Evolutionary conservation across 2,888 invertebrate species (phyloP).

Genomic region (Synanthedon tipuliformis): DNA sequence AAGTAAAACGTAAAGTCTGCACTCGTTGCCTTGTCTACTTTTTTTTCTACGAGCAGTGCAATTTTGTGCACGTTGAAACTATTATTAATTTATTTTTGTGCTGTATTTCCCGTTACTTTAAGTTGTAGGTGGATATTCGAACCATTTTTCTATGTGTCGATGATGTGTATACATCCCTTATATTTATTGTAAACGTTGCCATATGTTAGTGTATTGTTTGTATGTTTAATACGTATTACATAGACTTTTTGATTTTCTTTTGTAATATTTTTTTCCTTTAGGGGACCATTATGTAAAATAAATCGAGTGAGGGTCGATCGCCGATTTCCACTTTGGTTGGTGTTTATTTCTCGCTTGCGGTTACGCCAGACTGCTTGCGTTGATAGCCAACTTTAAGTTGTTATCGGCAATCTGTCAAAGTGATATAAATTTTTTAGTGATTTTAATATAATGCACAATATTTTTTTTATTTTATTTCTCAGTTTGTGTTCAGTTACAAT

Average conservation of each 20-base stretch:
- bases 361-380: conserved; percentile 46
- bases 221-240: conserved; percentile 58
- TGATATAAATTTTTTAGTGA: conserved; percentile 55
- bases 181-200: conserved; percentile 71
- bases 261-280: conserved; percentile 52
- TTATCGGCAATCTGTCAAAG: conserved; percentile 35
- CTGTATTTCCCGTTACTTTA: conserved; percentile 23
- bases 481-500: conserved; percentile 31
- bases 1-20: conserved; percentile 67
- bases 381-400: conserved; percentile 21
- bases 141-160: conserved; percentile 21
- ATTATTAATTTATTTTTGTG: conserved; percentile 48
- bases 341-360: conserved; percentile 21
- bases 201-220: conserved; percentile 66
- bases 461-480: conserved; percentile 35
- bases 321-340: conserved; percentile 21
- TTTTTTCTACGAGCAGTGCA: conserved; percentile 48
- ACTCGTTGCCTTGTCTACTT: conserved; percentile 68
- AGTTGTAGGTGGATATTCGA: conserved; percentile 17
- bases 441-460: conserved; percentile 61
- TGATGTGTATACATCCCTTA: conserved; percentile 53
- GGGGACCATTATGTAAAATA: conserved; percentile 61
- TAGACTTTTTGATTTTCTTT: conserved; percentile 33
- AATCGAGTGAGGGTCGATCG: conserved; percentile 34
- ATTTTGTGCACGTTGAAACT: conserved; percentile 37